Percentiles rank a stretch among this genome's conserved stretches.
These are phyloP conservation scores for Pangasius macronema DNA, from an alignment of 2,797 vertebrate genomes.

Conservation along the genomic window DNA sequence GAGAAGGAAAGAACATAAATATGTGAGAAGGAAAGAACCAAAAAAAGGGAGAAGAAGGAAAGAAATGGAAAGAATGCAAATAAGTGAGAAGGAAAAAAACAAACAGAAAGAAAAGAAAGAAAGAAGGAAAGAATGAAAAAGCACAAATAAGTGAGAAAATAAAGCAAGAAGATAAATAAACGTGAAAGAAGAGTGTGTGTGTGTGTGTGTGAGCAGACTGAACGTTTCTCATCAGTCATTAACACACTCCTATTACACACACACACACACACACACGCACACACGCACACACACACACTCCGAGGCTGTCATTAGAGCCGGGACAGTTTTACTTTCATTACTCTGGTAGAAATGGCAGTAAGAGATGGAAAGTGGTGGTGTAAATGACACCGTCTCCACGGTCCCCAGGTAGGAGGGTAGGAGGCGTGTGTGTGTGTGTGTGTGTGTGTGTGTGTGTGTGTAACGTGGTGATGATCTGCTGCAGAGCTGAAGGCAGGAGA, in stretches of 20 bases:
- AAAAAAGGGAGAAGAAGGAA: no score
- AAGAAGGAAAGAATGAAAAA: neutral
- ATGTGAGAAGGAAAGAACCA: no score
- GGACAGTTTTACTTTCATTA: conserved; percentile 25
- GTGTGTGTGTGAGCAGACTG: neutral
- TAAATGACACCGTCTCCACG: conserved; percentile 23
- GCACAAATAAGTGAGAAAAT: neutral
- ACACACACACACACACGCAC: neutral
- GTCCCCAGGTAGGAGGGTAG: conserved; percentile 1
- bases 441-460: conserved; percentile 36
- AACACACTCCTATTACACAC: conserved; percentile 25
- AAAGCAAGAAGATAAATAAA: neutral
- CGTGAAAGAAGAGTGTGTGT: neutral
- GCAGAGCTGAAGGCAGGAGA: conserved; percentile 42
- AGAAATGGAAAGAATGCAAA: neutral
- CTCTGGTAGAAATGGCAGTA: neutral
- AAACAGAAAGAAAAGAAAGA: neutral
- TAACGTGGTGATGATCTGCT: neutral
- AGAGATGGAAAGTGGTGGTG: conserved; percentile 22
- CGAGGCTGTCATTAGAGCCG: neutral
- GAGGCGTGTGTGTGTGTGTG: conserved; percentile 26
- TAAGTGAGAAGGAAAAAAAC: no score
- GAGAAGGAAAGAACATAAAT: neutral
- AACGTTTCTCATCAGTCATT: conserved; percentile 43
- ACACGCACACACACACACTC: neutral